Evolutionary conservation across 2,888 invertebrate genomes (phyloP), one percentile per base, ranked within the genome.

Genomic region (Frankliniella intonsa): DNA sequence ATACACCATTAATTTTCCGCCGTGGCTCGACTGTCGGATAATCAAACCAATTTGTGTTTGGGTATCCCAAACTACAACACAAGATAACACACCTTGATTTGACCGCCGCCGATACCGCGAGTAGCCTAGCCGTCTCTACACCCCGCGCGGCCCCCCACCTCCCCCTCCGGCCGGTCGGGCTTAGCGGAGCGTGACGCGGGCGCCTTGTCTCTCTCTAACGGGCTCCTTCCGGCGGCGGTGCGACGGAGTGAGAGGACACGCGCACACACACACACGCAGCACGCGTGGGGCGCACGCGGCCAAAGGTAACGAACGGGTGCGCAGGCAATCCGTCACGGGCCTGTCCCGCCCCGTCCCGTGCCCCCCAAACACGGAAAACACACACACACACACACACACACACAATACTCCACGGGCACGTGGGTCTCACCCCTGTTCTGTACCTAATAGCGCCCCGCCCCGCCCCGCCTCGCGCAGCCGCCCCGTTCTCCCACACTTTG

Each of bases 321-420:
- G 14, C 69, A 76, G 25, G 69, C 69, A 76, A 76, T 76, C 69
- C 69, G 69, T 76, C 69, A 76, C 69, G 69, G 69, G 69, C n/a
- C 69, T 25, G 22, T 76, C 22, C 25, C 69, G 11, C 22, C 22
- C n/a, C 69, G 22, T 12, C 22, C 22, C 9, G 25, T 10, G 8
- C 9, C 69, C 19, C 69, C 8, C 8, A 76, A 22, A 25, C 69
- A 76, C 69, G 11, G 22, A n/a, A 19, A 69, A 12, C 55, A 55
- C 17, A 12, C 55, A 55, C 38, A 5, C 38, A 38, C 38, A 38
- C 38, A 5, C 69, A 76, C 69, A 10, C 62, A 62, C 17, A 17
- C 62, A 62, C 62, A 7, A 38, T 38, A 38, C 38, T 38, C 38
- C 38, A 38, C 38, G 17, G 7, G 62, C 62, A 62, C 62, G 62